Percentiles rank a stretch among this genome's conserved stretches.
These are phyloP conservation scores for Salticus scenicus DNA, from an alignment of 2,888 invertebrate genomes.

Conservation along the genomic window DNA sequence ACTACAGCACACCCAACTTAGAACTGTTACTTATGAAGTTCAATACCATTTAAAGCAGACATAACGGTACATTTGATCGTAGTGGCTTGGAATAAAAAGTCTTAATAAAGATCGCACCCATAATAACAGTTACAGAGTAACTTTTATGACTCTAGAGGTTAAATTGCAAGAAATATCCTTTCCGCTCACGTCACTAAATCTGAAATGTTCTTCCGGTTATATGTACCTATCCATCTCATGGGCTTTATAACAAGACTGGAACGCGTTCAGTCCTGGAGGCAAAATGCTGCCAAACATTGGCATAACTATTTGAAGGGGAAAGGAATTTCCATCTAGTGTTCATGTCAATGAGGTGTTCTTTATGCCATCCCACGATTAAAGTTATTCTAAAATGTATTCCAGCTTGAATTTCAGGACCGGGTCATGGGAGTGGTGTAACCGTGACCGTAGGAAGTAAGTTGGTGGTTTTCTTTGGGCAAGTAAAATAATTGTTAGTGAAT, in stretches of 20 bases:
- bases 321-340: not conserved
- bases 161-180: slow-evolving; percentile 60
- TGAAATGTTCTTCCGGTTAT: slow-evolving; percentile 43
- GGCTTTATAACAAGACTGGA: not conserved
- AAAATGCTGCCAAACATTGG: slow-evolving; percentile 10
- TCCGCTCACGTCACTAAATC: not conserved
- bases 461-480: not conserved
- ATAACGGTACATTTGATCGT: slow-evolving; percentile 30
- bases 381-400: slow-evolving; percentile 19
- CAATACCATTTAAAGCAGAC: slow-evolving; percentile 16
- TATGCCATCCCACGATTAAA: slow-evolving; percentile 11
- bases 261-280: slow-evolving; percentile 7
- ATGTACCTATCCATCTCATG: not conserved
- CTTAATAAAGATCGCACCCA: slow-evolving; percentile 41
- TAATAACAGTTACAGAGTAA: slow-evolving; percentile 58
- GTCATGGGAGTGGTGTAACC: slow-evolving; percentile 63
- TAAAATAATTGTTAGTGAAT: not conserved
- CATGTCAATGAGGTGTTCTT: slow-evolving; percentile 47
- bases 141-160: slow-evolving; percentile 50
- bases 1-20: not conserved
- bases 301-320: slow-evolving; percentile 3
- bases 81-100: slow-evolving; percentile 27
- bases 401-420: slow-evolving; percentile 38
- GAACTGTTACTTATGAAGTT: slow-evolving; percentile 43
- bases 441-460: slow-evolving; percentile 21